Evolutionary conservation across 1,140 invertebrate genomes (phyloP), one percentile per base, ranked within the genome.

Genomic region (Ostrea edulis): DNA sequence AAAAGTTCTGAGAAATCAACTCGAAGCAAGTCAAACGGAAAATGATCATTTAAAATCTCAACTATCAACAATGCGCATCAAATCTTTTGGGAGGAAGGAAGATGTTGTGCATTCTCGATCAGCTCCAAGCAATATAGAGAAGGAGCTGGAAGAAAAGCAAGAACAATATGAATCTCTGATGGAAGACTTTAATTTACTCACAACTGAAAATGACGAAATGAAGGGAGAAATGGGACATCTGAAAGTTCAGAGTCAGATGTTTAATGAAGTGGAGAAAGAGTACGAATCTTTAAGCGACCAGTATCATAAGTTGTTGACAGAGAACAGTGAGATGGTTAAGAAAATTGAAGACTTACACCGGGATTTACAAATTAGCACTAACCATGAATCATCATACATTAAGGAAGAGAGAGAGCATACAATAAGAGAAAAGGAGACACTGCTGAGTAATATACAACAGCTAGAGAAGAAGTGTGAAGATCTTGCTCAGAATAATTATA

Each of bases 281-380:
- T 94, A 92, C 88, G 89, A 91, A 35, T 90, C 88, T 58, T 71
- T 94, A 44, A 93, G 90, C 88, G 91, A 92, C 44, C 92, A 94
- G 53, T 92, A 94, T 86, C 91, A 90, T 71, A 91, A 91, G 62
- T 88, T 94, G 8, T 89, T 94, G 12, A 90, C 88, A 62, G 93
- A 94, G 65, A 94, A 94, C 68, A 93, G 90, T 35, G 88, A 85
- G 14, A 90, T 94, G 89, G 93, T 91, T 2, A 92, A 92, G 54
- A 92, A 94, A 87, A 92, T 94, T 52, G 93, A 94, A 88, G 92
- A 93, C 58, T 91, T 94, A 53, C 92, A 94, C 87, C 82, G 86
- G 5, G 89, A 90, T 87, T 86, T 94, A 0, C 85, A 91, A n/a
- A 82, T 90, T 17, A 88, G 82, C 8, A 82, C 84, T 12, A 44